These are phyloP conservation scores for Petrocephalus sullivani DNA, from an alignment of 2,797 vertebrate genomes.

Conservation along the genomic window DNA sequence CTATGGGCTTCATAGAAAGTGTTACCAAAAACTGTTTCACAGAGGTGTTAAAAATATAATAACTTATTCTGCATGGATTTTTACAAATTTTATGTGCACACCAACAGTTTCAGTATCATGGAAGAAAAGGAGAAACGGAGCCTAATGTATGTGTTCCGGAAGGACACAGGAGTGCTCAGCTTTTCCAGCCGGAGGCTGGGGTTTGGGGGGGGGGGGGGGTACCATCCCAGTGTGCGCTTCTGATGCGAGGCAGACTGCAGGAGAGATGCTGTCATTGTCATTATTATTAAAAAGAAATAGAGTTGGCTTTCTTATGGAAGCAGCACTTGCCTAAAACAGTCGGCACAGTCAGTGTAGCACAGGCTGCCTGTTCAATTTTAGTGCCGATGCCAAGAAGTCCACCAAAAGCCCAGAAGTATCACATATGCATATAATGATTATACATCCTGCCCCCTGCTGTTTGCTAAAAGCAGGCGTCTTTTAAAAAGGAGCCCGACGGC, in stretches of 20 bases:
- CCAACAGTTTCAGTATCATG: background rate
- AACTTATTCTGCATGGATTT: background rate
- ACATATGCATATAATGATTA: background rate
- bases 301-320: background rate
- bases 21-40: background rate
- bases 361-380: background rate
- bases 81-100: background rate
- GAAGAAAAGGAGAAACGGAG: background rate
- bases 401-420: background rate
- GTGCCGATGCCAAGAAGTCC: background rate
- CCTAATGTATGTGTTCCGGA: background rate
- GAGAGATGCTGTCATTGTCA: background rate
- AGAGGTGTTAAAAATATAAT: background rate
- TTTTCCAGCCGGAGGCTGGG: background rate
- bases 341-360: background rate
- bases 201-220: background rate
- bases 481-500: background rate
- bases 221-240: background rate
- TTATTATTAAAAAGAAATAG: background rate
- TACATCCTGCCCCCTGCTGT: background rate
- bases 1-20: too few relatives aligned
- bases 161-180: background rate
- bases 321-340: background rate
- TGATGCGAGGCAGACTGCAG: background rate
- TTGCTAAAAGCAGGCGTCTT: background rate